phyloP scores from a whole-genome alignment of 1,140 invertebrate species.

The Dendrolimus punctatus region DNA sequence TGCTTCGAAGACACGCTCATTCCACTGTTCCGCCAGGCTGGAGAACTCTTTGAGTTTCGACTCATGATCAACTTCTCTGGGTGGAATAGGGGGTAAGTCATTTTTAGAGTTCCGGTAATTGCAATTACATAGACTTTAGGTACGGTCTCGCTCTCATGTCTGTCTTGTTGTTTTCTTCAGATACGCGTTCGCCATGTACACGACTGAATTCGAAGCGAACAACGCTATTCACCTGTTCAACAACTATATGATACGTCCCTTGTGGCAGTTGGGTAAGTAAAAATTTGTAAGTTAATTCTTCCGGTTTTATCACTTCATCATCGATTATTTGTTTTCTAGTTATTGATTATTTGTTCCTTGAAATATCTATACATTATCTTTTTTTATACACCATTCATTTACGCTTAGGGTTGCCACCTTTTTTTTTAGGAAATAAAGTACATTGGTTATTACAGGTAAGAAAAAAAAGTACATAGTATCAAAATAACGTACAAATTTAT shows the following conservation, averaged over 20 bases:
- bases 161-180: conserved; percentile 25
- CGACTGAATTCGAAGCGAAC: conserved; percentile 44
- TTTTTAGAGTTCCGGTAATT: conserved; percentile 4
- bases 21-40: conserved; percentile 52
- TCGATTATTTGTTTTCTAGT: too few relatives aligned
- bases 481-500: too few relatives aligned
- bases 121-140: background rate
- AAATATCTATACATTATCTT: too few relatives aligned
- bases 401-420: too few relatives aligned
- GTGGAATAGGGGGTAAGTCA: conserved; percentile 58
- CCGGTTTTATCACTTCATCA: too few relatives aligned
- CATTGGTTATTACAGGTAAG: too few relatives aligned
- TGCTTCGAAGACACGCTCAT: conserved; percentile 64
- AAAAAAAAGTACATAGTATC: too few relatives aligned
- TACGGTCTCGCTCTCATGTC: too few relatives aligned
- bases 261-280: conserved; percentile 60
- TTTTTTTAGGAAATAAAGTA: too few relatives aligned
- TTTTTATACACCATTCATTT: too few relatives aligned
- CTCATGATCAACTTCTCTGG: conserved; percentile 70
- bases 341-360: too few relatives aligned
- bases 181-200: conserved; percentile 66
- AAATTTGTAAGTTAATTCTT: background rate
- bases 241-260: conserved; percentile 62
- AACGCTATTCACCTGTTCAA: conserved; percentile 62
- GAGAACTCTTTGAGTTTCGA: conserved; percentile 62